phyloP scores from a whole-genome alignment of 2,888 invertebrate species.

The Cephus runcator region DNA sequence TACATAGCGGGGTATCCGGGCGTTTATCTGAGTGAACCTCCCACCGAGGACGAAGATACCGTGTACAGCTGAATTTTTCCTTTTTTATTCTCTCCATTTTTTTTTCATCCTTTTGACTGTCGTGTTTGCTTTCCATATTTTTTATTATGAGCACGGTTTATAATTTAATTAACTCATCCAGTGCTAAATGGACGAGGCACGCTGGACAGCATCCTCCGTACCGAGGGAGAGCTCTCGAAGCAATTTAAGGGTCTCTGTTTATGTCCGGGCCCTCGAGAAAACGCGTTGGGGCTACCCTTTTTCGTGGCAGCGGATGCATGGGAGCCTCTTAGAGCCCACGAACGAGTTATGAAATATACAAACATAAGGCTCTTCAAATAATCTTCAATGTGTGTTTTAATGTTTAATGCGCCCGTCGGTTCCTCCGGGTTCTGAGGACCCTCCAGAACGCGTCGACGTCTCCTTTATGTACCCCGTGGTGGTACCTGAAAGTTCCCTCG shows the following conservation, averaged over 20 bases:
- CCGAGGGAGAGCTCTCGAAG: constrained; percentile 25
- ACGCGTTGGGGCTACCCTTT: constrained; percentile 3
- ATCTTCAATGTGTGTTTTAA: constrained; percentile 44
- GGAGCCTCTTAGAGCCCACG: constrained; percentile 26
- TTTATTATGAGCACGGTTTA: constrained; percentile 21
- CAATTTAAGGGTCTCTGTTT: constrained; percentile 45
- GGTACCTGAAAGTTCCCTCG: constrained; percentile 13
- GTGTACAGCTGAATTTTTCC: neutral
- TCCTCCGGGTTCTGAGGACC: neutral
- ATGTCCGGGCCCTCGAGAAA: constrained; percentile 29
- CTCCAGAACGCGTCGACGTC: constrained; percentile 1
- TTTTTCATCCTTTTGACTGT: neutral
- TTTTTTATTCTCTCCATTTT: neutral
- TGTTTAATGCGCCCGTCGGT: constrained; percentile 44
- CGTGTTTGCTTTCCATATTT: constrained; percentile 30
- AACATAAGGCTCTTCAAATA: constrained; percentile 56
- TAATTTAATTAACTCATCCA: constrained; percentile 47
- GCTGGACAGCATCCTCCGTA: constrained; percentile 12
- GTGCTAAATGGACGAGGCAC: constrained; percentile 38
- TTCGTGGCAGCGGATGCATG: neutral
- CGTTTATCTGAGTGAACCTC: constrained; percentile 8
- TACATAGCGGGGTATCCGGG: constrained; percentile 20
- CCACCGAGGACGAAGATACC: constrained; percentile 1
- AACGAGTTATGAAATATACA: constrained; percentile 59
- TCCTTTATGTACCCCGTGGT: neutral